Percentiles rank a stretch among this genome's conserved stretches.
These are phyloP conservation scores for Tetrapedia diversipes DNA, from an alignment of 2,888 invertebrate species.

Conservation along the genomic window DNA sequence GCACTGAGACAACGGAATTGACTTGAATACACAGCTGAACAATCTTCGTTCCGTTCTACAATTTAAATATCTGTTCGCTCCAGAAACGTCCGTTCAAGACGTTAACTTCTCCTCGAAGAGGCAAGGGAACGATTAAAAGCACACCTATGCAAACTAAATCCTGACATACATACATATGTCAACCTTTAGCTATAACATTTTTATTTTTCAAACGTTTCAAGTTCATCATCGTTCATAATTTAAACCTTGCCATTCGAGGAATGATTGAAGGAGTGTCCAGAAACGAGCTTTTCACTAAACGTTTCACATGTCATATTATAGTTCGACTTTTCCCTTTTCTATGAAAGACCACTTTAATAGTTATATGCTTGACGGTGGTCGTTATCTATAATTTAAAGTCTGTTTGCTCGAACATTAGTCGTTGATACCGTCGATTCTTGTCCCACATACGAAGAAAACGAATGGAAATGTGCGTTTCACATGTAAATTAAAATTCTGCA, in stretches of 20 bases:
- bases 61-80: conserved; percentile 3
- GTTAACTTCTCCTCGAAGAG: background rate
- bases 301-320: background rate
- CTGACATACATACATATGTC: too few relatives aligned
- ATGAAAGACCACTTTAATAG: background rate
- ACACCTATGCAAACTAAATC: background rate
- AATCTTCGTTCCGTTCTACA: background rate
- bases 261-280: background rate
- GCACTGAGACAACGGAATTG: too few relatives aligned
- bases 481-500: background rate
- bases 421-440: background rate
- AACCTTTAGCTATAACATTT: too few relatives aligned
- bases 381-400: background rate
- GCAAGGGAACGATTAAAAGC: background rate
- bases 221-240: background rate
- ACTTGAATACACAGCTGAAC: background rate
- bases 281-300: background rate
- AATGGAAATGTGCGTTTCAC: background rate
- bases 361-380: background rate
- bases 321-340: background rate
- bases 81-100: conserved; percentile 12
- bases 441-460: background rate
- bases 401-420: background rate
- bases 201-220: background rate
- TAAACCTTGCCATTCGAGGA: background rate